Evolutionary conservation across 2,888 invertebrate species (phyloP).

Genomic region (Acholoe squamosa): DNA sequence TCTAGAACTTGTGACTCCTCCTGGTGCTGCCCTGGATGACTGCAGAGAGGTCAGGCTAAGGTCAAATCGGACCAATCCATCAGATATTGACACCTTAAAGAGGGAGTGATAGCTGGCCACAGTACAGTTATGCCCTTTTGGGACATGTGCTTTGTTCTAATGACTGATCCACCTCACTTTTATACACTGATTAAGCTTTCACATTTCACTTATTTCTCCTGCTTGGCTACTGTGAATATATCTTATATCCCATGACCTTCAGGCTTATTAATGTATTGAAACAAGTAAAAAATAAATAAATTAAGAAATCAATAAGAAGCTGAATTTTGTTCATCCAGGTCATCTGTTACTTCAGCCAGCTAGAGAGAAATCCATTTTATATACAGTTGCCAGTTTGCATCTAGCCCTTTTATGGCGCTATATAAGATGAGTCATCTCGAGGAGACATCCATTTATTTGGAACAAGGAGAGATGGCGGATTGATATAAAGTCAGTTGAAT

Average conservation of each 20-base stretch:
- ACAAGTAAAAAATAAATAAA: too few species aligned
- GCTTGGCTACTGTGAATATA: too few species aligned
- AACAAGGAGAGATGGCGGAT: background rate
- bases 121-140: too few species aligned
- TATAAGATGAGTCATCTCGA: background rate
- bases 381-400: background rate
- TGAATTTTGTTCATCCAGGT: too few species aligned
- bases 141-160: too few species aligned
- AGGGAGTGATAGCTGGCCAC: too few species aligned
- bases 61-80: constrained; percentile 8
- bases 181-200: too few species aligned
- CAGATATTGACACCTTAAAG: background rate
- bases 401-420: background rate
- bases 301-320: too few species aligned
- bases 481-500: constrained; percentile 8
- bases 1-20: background rate
- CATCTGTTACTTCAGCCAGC: background rate
- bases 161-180: too few species aligned
- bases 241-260: too few species aligned
- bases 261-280: too few species aligned
- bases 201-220: too few species aligned
- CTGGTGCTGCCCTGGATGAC: background rate
- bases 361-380: background rate
- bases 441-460: background rate
- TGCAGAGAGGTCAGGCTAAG: background rate